Evolutionary conservation across 2,888 invertebrate genomes (phyloP).

Genomic region (Agonopterix subpropinquella): DNA sequence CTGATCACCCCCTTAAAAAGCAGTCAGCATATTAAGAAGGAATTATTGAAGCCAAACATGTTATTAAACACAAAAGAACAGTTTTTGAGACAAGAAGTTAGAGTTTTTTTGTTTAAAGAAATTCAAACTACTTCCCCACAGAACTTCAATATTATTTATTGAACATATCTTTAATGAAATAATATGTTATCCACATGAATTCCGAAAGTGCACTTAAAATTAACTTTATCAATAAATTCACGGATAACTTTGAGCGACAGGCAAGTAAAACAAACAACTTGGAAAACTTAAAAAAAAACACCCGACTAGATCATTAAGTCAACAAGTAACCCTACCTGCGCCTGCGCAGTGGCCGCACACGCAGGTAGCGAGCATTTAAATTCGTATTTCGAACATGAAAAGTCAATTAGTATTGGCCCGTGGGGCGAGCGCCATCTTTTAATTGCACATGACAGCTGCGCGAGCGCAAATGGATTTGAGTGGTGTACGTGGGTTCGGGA

Average conservation of each 20-base stretch:
- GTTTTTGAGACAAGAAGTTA: too few relatives aligned
- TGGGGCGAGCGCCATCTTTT: constrained; percentile 57
- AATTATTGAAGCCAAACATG: too few relatives aligned
- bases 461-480: constrained; percentile 33
- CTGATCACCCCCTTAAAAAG: too few relatives aligned
- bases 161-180: too few relatives aligned
- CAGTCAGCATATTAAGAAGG: too few relatives aligned
- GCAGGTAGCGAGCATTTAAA: constrained; percentile 32
- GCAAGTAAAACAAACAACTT: constrained; percentile 3
- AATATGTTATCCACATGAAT: too few relatives aligned
- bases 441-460: constrained; percentile 62
- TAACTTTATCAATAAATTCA: too few relatives aligned
- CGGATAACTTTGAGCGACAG: background rate
- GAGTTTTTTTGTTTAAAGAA: too few relatives aligned
- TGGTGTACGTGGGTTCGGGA: constrained; percentile 29
- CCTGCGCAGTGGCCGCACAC: constrained; percentile 30
- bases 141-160: too few relatives aligned
- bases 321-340: constrained; percentile 21
- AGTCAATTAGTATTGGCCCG: constrained; percentile 66
- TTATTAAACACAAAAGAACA: too few relatives aligned
- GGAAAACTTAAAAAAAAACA: constrained; percentile 8
- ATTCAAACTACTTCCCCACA: too few relatives aligned
- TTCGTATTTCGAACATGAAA: constrained; percentile 63
- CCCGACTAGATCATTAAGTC: constrained; percentile 28
- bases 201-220: too few relatives aligned